Evolutionary conservation across 2,113 vertebrate genomes (phyloP).

Genomic region (Pseudonaja textilis): DNA sequence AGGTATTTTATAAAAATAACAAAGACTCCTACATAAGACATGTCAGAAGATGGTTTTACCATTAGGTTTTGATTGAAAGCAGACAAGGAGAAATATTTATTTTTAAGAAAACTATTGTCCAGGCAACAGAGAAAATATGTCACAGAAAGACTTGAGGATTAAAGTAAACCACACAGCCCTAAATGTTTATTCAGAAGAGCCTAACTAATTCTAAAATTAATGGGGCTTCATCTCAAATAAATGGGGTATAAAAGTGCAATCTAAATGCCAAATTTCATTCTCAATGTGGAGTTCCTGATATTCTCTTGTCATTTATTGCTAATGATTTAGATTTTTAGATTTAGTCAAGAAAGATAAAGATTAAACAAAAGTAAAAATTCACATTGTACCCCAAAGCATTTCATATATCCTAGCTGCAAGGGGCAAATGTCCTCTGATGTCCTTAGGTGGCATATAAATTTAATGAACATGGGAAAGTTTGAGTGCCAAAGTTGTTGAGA

Average conservation of each 20-base stretch:
- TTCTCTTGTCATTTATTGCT: background rate
- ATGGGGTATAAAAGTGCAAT: background rate
- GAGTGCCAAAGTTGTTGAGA: background rate
- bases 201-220: background rate
- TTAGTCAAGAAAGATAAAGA: background rate
- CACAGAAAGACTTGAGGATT: constrained; percentile 27
- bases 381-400: background rate
- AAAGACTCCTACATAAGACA: constrained; percentile 44
- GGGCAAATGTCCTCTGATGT: background rate
- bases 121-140: constrained; percentile 48
- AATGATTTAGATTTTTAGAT: background rate
- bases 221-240: background rate
- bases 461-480: background rate
- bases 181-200: background rate
- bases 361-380: background rate
- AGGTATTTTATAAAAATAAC: constrained; percentile 28
- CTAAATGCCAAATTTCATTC: background rate
- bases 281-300: background rate
- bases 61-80: constrained; percentile 51
- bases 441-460: background rate
- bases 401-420: background rate
- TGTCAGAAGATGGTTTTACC: constrained; percentile 54
- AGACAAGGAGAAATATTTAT: constrained; percentile 37
- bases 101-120: constrained; percentile 32
- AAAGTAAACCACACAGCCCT: constrained; percentile 20